These are phyloP conservation scores for Tridacna crocea DNA, from an alignment of 2,888 invertebrate genomes.

Conservation along the genomic window DNA sequence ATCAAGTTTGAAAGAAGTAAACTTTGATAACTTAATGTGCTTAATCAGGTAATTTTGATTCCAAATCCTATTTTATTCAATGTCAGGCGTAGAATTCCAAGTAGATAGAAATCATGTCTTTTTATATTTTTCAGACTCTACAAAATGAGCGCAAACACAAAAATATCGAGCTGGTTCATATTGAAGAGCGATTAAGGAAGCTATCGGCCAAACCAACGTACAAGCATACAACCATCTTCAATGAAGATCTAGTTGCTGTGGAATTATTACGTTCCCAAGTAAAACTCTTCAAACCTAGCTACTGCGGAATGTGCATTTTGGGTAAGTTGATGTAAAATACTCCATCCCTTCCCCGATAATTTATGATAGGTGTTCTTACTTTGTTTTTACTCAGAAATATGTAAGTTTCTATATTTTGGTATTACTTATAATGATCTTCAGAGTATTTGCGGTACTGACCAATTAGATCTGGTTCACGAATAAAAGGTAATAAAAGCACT, in stretches of 20 bases:
- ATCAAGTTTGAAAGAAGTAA: too few relatives aligned
- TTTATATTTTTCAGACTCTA: conserved; percentile 37
- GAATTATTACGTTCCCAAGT: conserved; percentile 29
- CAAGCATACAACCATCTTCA: too few relatives aligned
- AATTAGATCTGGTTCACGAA: too few relatives aligned
- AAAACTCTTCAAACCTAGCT: conserved; percentile 40
- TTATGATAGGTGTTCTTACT: too few relatives aligned
- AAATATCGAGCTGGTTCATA: conserved; percentile 41
- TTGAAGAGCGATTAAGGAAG: conserved; percentile 28
- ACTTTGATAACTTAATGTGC: too few relatives aligned
- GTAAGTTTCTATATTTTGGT: too few relatives aligned
- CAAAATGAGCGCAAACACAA: conserved; percentile 45
- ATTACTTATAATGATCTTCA: too few relatives aligned
- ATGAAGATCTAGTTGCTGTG: conserved; percentile 40
- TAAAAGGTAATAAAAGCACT: neutral
- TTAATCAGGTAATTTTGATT: too few relatives aligned
- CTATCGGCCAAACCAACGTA: conserved; percentile 35
- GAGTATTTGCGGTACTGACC: too few relatives aligned
- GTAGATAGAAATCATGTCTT: neutral
- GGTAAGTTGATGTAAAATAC: conserved; percentile 8
- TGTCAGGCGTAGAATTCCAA: neutral
- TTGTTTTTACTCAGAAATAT: too few relatives aligned
- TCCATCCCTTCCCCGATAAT: too few relatives aligned
- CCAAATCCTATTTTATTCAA: too few relatives aligned
- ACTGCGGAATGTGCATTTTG: conserved; percentile 44